These are phyloP conservation scores for Corynorhinus townsendii DNA, from an alignment of 2,113 vertebrate genomes.

Conservation along the genomic window DNA sequence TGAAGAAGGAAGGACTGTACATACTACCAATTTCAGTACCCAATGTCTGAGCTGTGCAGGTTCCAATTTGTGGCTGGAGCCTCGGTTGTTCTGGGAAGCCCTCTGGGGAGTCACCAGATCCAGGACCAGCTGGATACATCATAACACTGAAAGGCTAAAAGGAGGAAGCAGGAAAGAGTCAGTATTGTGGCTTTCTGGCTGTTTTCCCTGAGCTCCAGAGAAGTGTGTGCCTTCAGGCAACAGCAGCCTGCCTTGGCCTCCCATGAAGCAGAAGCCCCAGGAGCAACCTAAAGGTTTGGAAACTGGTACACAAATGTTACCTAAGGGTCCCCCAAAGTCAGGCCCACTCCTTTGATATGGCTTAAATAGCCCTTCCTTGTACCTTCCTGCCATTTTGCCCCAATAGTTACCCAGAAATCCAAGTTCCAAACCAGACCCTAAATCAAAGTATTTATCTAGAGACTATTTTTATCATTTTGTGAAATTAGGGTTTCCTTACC, in stretches of 20 bases:
- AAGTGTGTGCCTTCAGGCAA: not conserved
- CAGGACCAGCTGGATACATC: constrained; percentile 68
- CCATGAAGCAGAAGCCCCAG: not conserved
- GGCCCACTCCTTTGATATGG: not conserved
- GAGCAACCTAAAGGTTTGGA: not conserved
- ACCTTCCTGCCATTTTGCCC: not conserved
- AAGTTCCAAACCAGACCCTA: constrained; percentile 29
- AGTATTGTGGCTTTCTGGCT: not conserved
- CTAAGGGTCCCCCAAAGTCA: not conserved
- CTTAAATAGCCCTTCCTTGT: not conserved
- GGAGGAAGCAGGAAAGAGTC: constrained; percentile 14
- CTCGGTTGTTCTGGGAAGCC: constrained; percentile 58
- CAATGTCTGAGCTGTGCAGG: constrained; percentile 33
- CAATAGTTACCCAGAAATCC: not conserved
- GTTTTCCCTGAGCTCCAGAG: not conserved
- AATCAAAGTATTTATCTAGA: not conserved
- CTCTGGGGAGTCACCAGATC: constrained; percentile 66
- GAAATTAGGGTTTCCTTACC: not conserved
- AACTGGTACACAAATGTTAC: not conserved
- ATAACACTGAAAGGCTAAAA: constrained; percentile 48
- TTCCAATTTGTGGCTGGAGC: constrained; percentile 59
- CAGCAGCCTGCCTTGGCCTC: not conserved
- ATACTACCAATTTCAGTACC: constrained; percentile 7
- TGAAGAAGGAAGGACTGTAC: not conserved
- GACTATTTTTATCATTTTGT: not conserved